phyloP scores from a whole-genome alignment of 1,140 invertebrate species.

The Leptonema lineaticorne region DNA sequence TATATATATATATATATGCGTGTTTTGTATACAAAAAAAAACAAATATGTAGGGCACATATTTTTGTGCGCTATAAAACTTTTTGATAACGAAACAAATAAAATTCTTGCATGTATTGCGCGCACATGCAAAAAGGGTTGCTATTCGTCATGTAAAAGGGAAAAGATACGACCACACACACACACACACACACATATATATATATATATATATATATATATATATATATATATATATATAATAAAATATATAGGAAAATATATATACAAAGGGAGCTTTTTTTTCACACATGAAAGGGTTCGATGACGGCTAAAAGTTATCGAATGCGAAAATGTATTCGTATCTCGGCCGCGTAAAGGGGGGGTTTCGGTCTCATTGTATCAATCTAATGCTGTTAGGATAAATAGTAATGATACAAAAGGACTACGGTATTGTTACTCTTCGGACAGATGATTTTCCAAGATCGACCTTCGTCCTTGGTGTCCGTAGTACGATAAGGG shows the following conservation, averaged over 20 bases:
- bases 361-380: not conserved
- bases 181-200: too few species aligned
- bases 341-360: not conserved
- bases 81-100: too few species aligned
- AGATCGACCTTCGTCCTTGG: too few species aligned
- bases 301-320: not conserved
- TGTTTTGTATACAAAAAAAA: too few species aligned
- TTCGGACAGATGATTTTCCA: slow-evolving; percentile 15
- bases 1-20: too few species aligned
- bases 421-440: slow-evolving; percentile 11
- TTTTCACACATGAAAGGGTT: not conserved
- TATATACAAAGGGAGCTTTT: not conserved
- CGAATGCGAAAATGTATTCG: not conserved
- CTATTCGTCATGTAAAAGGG: too few species aligned
- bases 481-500: slow-evolving; percentile 2
- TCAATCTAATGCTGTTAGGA: slow-evolving; percentile 20
- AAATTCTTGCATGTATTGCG: too few species aligned
- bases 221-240: not conserved
- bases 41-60: too few species aligned
- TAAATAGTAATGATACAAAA: slow-evolving; percentile 24
- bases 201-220: not conserved
- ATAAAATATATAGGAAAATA: not conserved
- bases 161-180: too few species aligned
- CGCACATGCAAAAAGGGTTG: too few species aligned
- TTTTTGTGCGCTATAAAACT: too few species aligned